A percentile compares a stretch with the other conserved stretches of the same genome.
phyloP scores from a whole-genome alignment of 2,113 vertebrate genomes.

The Verasper variegatus region DNA sequence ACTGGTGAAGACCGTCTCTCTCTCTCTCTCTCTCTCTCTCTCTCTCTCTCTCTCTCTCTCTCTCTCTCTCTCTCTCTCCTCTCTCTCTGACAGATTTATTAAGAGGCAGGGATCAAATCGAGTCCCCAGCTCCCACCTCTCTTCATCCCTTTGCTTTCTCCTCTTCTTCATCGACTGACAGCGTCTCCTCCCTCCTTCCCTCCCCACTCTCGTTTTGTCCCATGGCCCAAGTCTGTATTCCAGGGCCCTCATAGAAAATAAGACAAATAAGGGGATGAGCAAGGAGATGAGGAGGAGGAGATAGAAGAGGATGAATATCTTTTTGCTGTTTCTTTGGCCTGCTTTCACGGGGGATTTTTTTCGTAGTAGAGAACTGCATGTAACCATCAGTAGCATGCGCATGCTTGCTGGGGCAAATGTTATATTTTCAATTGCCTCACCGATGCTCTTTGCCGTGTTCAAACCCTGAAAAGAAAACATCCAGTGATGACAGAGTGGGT shows the following conservation, averaged over 20 bases:
- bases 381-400: slow-evolving; percentile 5
- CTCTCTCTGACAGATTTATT: slow-evolving; percentile 77
- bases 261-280: slow-evolving; percentile 32
- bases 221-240: slow-evolving; percentile 30
- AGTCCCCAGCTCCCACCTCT: slow-evolving; percentile 63
- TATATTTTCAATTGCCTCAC: slow-evolving; percentile 27
- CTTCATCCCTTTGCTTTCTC: slow-evolving; percentile 52
- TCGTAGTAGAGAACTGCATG: slow-evolving; percentile 8
- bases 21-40: slow-evolving; percentile 61
- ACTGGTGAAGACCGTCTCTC: slow-evolving; percentile 63
- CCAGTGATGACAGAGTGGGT: slow-evolving; percentile 23
- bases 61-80: slow-evolving; percentile 44
- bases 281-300: slow-evolving; percentile 20
- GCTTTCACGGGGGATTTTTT: slow-evolving; percentile 24
- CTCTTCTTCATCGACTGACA: slow-evolving; percentile 62
- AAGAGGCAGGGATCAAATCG: slow-evolving; percentile 66
- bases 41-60: slow-evolving; percentile 31
- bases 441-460: slow-evolving; percentile 28
- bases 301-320: slow-evolving; percentile 17
- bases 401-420: background rate
- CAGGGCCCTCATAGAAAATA: slow-evolving; percentile 33
- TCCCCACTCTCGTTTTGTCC: slow-evolving; percentile 21
- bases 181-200: slow-evolving; percentile 42
- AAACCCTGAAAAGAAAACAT: slow-evolving; percentile 24
- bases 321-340: slow-evolving; percentile 46